Conservation (phyloP, 1,140 invertebrate species). For the Polyergus mexicanus region DNA sequence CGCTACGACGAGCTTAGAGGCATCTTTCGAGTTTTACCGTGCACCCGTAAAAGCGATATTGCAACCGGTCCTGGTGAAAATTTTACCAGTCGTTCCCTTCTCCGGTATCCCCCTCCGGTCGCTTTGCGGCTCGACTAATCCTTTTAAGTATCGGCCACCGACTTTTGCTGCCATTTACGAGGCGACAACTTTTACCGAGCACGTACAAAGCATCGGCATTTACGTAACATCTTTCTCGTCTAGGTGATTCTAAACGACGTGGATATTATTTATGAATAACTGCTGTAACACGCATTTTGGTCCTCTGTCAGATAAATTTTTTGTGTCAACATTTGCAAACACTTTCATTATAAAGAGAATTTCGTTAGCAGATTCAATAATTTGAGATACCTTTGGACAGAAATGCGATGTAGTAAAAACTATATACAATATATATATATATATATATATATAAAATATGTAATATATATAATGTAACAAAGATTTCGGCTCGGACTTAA, state of each 20-base stretch:
- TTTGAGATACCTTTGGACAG: background rate
- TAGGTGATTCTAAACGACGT: background rate
- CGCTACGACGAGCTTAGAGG: conserved; percentile 66
- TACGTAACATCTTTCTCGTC: conserved; percentile 11
- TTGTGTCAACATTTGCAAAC: background rate
- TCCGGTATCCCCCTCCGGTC: background rate
- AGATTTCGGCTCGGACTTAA: too few species aligned
- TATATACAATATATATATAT: background rate
- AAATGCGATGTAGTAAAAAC: background rate
- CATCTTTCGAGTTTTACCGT: conserved; percentile 73
- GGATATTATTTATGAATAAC: conserved; percentile 49
- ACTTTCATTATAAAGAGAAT: background rate
- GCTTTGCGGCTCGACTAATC: conserved; percentile 65
- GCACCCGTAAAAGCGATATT: conserved; percentile 73
- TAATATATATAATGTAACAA: too few species aligned
- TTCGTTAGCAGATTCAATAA: background rate
- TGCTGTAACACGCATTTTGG: background rate
- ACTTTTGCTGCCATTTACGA: conserved; percentile 66
- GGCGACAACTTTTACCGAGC: conserved; percentile 61
- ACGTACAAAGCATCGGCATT: conserved; percentile 5
- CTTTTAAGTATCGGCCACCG: conserved; percentile 64
- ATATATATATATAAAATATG: too few species aligned
- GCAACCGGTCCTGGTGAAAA: conserved; percentile 68
- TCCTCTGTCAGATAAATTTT: conserved; percentile 6
- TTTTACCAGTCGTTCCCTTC: conserved; percentile 58